Evolutionary conservation across 2,888 invertebrate species (phyloP).

Genomic region (Drosophila mayaguana): DNA sequence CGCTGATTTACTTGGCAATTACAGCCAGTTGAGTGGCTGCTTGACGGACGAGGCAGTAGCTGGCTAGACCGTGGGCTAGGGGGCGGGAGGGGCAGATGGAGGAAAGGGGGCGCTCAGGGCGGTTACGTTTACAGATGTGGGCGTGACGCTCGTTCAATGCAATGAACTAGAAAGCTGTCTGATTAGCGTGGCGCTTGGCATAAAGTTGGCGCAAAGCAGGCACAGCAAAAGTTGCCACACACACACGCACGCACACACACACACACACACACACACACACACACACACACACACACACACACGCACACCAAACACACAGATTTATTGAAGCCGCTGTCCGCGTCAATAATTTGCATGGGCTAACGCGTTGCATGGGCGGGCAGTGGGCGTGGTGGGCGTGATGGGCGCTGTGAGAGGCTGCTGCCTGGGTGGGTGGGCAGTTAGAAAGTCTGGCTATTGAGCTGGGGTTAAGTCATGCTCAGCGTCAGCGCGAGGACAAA

Average conservation of each 20-base stretch:
- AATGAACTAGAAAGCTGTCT: constrained; percentile 80
- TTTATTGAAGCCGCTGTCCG: constrained; percentile 73
- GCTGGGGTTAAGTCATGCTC: constrained; percentile 27
- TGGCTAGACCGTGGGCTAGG: neutral
- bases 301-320: constrained; percentile 35
- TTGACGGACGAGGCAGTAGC: constrained; percentile 55
- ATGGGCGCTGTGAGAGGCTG: neutral
- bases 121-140: constrained; percentile 34
- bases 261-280: constrained; percentile 3
- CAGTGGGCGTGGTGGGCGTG: neutral
- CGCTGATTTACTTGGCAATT: constrained; percentile 78
- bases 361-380: constrained; percentile 38
- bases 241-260: constrained; percentile 30
- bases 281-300: constrained; percentile 1
- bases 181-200: constrained; percentile 73
- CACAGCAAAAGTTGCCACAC: constrained; percentile 64
- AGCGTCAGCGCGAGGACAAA: constrained; percentile 40
- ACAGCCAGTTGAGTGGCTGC: constrained; percentile 70
- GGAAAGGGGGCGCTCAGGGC: neutral
- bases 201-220: constrained; percentile 55
- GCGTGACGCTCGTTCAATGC: constrained; percentile 63
- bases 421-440: neutral
- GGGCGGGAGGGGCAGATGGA: no score
- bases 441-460: constrained; percentile 10
- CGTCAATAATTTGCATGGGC: constrained; percentile 76